Evolutionary conservation across 2,113 vertebrate genomes (phyloP), one percentile per base, ranked within the genome.

Genomic region (Plotosus lineatus): DNA sequence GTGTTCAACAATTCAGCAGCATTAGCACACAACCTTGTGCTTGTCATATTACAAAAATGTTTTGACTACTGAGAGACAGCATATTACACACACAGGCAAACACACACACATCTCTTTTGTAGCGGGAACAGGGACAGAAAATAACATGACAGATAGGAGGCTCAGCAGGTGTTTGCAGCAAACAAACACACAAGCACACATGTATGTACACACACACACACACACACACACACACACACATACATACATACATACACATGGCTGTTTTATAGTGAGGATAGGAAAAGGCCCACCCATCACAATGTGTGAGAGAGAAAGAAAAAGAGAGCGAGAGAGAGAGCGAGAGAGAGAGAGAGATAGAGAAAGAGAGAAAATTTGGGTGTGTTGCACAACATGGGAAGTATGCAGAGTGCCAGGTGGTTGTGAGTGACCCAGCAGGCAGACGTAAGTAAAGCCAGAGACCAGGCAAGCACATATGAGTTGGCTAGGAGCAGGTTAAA

Each of bases 301-400:
- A 74, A 82, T n/a, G n/a, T n/a, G n/a, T n/a, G n/a, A n/a, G n/a
- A n/a, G n/a, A n/a, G n/a, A n/a, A n/a, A n/a, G n/a, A n/a, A n/a
- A n/a, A n/a, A n/a, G n/a, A n/a, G n/a, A n/a, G n/a, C n/a, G n/a
- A n/a, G n/a, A n/a, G n/a, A n/a, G n/a, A n/a, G n/a, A n/a, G n/a
- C n/a, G n/a, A n/a, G n/a, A n/a, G n/a, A n/a, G n/a, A n/a, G n/a
- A n/a, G n/a, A n/a, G n/a, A n/a, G n/a, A n/a, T n/a, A n/a, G n/a
- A n/a, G n/a, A n/a, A n/a, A n/a, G n/a, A n/a, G n/a, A n/a, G n/a
- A n/a, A 85, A 68, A 81, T 84, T 87, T 75, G 85, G 83, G 86
- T 79, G 89, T 89, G 90, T 92, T 93, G 90, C 92, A 91, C 92
- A 93, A 93, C 92, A 91, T 93, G 91, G 92, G 92, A 94, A 95